A percentile compares a stretch with the other conserved stretches of the same genome.
Evolutionary conservation across 1,140 invertebrate genomes (phyloP).

Genomic region (Panonychus citri): DNA sequence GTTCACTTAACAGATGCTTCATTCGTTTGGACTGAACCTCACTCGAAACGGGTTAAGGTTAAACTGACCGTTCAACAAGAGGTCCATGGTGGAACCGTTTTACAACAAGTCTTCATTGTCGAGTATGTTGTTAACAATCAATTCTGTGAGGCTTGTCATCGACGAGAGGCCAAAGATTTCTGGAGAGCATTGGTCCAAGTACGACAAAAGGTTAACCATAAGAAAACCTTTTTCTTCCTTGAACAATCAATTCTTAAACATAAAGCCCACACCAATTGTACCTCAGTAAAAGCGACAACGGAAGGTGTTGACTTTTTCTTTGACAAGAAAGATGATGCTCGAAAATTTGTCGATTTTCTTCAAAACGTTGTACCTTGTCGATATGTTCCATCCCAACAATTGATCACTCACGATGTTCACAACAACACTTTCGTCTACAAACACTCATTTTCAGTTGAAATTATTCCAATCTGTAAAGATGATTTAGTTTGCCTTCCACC

Average conservation of each 20-base stretch:
- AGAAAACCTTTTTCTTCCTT: conserved; percentile 94
- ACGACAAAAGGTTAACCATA: conserved; percentile 41
- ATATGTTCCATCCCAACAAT: conserved; percentile 50
- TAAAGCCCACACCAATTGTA: conserved; percentile 65
- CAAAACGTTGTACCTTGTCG: conserved; percentile 48
- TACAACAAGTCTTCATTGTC: conserved; percentile 51
- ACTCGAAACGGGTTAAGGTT: conserved; percentile 89
- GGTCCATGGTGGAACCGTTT: conserved; percentile 31
- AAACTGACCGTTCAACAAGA: conserved; percentile 93
- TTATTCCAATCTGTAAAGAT: conserved; percentile 86
- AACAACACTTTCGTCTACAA: conserved; percentile 96
- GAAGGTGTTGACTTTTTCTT: conserved; percentile 93
- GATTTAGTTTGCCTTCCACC: conserved; percentile 78
- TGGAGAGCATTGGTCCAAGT: conserved; percentile 68
- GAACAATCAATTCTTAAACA: conserved; percentile 94
- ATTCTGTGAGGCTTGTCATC: conserved; percentile 93
- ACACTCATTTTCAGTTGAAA: conserved; percentile 53
- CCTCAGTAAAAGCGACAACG: conserved; percentile 60
- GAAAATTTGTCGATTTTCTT: conserved; percentile 89
- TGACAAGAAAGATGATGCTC: conserved; percentile 59
- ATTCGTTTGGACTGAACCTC: conserved; percentile 97
- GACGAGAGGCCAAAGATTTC: conserved; percentile 87
- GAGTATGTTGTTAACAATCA: conserved; percentile 75
- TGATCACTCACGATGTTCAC: conserved; percentile 91
- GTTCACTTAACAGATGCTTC: conserved; percentile 71